Base-by-base conservation (phyloP, 2,113 vertebrate genomes). In the Oryzias woworae region DNA sequence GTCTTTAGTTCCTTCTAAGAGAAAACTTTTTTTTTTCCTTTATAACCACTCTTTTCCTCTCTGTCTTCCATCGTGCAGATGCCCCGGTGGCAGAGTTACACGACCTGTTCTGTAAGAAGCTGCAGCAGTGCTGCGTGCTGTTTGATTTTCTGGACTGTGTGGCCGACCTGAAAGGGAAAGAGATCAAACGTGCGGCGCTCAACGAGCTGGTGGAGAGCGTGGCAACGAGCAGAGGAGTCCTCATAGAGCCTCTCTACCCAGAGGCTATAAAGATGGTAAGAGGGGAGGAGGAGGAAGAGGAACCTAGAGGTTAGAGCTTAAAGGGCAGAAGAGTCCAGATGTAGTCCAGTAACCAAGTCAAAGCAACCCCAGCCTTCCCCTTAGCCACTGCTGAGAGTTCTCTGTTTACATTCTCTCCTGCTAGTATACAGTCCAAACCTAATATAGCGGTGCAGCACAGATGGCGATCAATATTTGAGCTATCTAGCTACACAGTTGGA, bases 91-190 rank as follows among this genome's bases (percentile, higher is more conserved):
- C 94, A 0, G 95, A 97, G 84, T 88, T 96, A 4, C 95, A 97
- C 0, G 95, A 97, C 66, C 90, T 97, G 63, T 94, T 97, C 86
- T 95, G 94, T 81, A 94, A 95, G 92, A 97, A 97, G 90, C 89
- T 97, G 71, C 94, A 96, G 89, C 95, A 97, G 82, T 96, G 95
- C 68, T 95, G 94, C 53, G 93, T 96, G 76, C 88, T 96, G 68
- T 97, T 97, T 42, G 95, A 97, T 86, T 97, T 97, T 87, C 86
- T 96, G 89, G 95, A 97, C 91, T 96, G 94, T 42, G 95, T 97
- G 62, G 95, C 95, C 0, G 95, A 97, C 91, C 91, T 97, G 58
- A 96, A 97, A 85, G 95, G 95, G 58, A 97, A 97, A 86, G 95
- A 97, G 91, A 94, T 97, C 87, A 97, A 97, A 82, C 92, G 95